A percentile compares a stretch with the other conserved stretches of the same genome.
Evolutionary conservation across 2,797 vertebrate species (phyloP).

Genomic region (Ciconia nigra): DNA sequence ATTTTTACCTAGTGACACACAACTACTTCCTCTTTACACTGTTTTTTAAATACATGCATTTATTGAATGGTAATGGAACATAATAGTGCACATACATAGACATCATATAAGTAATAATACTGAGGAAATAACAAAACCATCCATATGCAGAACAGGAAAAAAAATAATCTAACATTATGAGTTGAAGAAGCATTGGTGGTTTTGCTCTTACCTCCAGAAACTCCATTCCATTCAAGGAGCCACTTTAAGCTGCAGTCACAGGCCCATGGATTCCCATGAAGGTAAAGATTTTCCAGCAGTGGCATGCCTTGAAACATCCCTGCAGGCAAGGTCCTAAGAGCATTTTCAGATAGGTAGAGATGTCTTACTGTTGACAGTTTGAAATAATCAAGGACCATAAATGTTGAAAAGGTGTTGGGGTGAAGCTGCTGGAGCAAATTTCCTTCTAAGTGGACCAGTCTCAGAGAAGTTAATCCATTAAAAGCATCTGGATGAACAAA

Average conservation of each 20-base stretch:
- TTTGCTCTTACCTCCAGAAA: conserved; percentile 78
- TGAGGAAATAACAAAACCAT: neutral
- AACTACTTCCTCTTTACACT: neutral
- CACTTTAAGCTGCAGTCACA: conserved; percentile 87
- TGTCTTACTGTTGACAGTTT: conserved; percentile 87
- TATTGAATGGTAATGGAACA: neutral
- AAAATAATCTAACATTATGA: neutral
- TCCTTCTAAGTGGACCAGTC: conserved; percentile 90
- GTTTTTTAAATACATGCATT: neutral
- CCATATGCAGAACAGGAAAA: neutral
- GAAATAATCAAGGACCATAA: conserved; percentile 82
- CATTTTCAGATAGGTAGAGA: conserved; percentile 89
- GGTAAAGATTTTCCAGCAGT: conserved; percentile 85
- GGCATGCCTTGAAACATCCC: conserved; percentile 77
- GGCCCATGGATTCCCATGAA: conserved; percentile 92
- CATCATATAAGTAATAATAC: neutral
- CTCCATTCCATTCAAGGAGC: conserved; percentile 81
- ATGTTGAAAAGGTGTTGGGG: conserved; percentile 84
- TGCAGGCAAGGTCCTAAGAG: conserved; percentile 75
- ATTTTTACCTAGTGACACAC: neutral
- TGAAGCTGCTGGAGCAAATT: conserved; percentile 89
- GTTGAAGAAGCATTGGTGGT: neutral
- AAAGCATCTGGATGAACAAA: conserved; percentile 89
- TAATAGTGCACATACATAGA: neutral
- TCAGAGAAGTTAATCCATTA: conserved; percentile 83